phyloP scores from a whole-genome alignment of 2,797 vertebrate species.

The Sphaeramia orbicularis region DNA sequence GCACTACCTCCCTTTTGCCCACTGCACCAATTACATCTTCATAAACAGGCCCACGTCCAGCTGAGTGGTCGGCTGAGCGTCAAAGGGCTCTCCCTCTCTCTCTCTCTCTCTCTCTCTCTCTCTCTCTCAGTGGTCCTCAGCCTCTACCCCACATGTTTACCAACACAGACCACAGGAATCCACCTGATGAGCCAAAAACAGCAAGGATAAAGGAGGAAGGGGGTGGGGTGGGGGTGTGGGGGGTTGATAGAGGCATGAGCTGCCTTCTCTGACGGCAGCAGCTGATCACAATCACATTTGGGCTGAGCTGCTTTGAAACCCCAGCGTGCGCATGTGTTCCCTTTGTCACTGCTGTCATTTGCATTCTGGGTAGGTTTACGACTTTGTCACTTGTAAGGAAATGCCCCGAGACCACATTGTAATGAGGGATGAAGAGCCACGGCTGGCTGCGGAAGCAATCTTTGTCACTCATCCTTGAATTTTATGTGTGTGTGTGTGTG shows the following conservation, averaged over 20 bases:
- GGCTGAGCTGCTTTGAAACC: constrained; percentile 18
- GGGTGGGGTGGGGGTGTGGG: constrained; percentile 4
- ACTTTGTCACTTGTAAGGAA: constrained; percentile 48
- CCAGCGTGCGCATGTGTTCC: constrained; percentile 13
- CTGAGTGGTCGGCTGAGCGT: constrained; percentile 53
- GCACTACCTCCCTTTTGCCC: constrained; percentile 42
- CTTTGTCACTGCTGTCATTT: constrained; percentile 30
- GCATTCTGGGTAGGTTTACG: constrained; percentile 31
- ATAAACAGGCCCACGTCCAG: constrained; percentile 57
- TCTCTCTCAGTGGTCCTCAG: too few relatives aligned
- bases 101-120: too few relatives aligned
- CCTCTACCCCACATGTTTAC: constrained; percentile 67
- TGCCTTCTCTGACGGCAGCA: constrained; percentile 24
- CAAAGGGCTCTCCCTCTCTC: too few relatives aligned
- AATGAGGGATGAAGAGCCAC: constrained; percentile 55
- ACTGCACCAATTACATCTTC: constrained; percentile 64
- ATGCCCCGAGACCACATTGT: constrained; percentile 44
- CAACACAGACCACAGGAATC: constrained; percentile 78
- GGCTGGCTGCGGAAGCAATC: constrained; percentile 11
- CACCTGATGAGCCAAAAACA: constrained; percentile 61
- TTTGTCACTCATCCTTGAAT: constrained; percentile 53
- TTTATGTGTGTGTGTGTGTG: background rate
- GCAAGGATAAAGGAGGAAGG: constrained; percentile 2
- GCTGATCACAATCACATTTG: constrained; percentile 49
- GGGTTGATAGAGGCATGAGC: background rate